Base-by-base conservation (phyloP, 2,888 invertebrate species). In the Laspeyria flexula region DNA sequence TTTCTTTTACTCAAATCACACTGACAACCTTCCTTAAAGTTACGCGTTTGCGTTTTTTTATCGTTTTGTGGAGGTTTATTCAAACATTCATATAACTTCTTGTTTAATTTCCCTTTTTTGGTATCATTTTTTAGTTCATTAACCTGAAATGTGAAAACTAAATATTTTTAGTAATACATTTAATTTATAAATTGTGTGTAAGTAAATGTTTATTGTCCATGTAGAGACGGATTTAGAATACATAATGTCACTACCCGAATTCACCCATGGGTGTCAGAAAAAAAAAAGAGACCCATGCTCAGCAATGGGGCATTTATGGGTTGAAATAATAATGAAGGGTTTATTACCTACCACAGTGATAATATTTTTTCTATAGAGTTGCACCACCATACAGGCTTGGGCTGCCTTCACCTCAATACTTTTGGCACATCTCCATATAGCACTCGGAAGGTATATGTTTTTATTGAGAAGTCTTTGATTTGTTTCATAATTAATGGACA, bases 361-460 rank as follows among this genome's bases (percentile, higher is more conserved):
- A 47, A 92, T 85, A 59, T 85, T 85, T 55, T 82, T 82, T 58
- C 92, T 79, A 61, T 93, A 93, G 5, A 93, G 63, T 35, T 90
- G 86, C 1, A 84, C 83, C 11, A 90, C 84, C 92, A 93, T 93
- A 44, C 88, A 87, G 12, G 81, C 78, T 47, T 86, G 85, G 3
- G 88, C 89, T 37, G 93, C 92, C 49, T 81, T 77, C 63, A 81
- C 81, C 75, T 93, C 93, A 46, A 93, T 81, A 41, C 72, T 75
- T 63, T 89, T 88, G 23, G 92, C 92, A 71, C 92, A 92, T 67
- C 87, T 82, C 89, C 90, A 88, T 57, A 92, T 90, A 53, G 87
- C 90, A 78, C 89, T 88, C 0, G 92, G 92, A 30, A 91, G 71
- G 62, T 88, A 87, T 21, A 87, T 82, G 46, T 88, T 90, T 54